A percentile compares a stretch with the other conserved stretches of the same genome.
phyloP scores from a whole-genome alignment of 2,797 vertebrate genomes.

The Fistularia tabacaria region DNA sequence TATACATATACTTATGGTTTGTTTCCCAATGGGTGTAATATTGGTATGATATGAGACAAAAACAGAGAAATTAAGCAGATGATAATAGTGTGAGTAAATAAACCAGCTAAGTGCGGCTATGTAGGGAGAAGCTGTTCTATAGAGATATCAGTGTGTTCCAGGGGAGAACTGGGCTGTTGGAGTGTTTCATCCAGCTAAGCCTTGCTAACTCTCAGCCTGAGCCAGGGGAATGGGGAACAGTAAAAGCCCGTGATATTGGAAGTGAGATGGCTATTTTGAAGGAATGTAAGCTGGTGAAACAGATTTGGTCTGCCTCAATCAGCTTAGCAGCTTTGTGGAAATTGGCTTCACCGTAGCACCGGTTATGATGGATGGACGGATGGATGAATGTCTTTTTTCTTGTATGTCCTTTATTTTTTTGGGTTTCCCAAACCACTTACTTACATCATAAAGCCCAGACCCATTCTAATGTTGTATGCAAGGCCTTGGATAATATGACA shows the following conservation, averaged over 20 bases:
- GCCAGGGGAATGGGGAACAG: constrained; percentile 78
- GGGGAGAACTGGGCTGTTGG: constrained; percentile 71
- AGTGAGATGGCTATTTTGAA: constrained; percentile 85
- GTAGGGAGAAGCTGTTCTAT: constrained; percentile 66
- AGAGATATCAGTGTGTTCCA: constrained; percentile 77
- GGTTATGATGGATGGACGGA: constrained; percentile 75
- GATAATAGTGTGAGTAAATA: constrained; percentile 62
- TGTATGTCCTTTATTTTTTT: constrained; percentile 48
- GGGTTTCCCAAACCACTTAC: constrained; percentile 49
- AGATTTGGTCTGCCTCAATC: constrained; percentile 83
- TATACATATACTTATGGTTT: constrained; percentile 36
- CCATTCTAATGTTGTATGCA: constrained; percentile 49
- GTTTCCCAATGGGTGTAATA: constrained; percentile 28
- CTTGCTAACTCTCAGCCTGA: constrained; percentile 77
- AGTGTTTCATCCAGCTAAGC: constrained; percentile 81
- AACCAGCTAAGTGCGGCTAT: constrained; percentile 58
- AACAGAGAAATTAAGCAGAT: constrained; percentile 47
- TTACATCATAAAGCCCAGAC: constrained; percentile 52
- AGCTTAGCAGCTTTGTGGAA: constrained; percentile 84
- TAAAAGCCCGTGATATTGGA: constrained; percentile 83
- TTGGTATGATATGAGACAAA: constrained; percentile 29
- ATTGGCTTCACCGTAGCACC: constrained; percentile 76
- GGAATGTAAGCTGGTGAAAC: constrained; percentile 83
- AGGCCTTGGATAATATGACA: constrained; percentile 22
- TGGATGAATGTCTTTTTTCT: constrained; percentile 67